Base-by-base conservation (phyloP, 1,140 invertebrate genomes). In the Oreohelix idahoensis region DNA sequence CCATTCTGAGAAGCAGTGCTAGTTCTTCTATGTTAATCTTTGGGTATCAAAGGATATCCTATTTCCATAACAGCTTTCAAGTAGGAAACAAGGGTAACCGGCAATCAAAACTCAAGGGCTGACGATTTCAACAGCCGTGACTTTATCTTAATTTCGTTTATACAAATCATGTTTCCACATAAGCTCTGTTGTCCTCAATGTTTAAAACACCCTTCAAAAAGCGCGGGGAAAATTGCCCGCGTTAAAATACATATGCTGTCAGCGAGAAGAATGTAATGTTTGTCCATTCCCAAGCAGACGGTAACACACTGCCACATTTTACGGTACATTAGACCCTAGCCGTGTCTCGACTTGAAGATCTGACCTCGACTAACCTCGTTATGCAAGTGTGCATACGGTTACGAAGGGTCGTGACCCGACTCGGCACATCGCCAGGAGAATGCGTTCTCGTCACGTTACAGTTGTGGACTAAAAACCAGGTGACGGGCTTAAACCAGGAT, bases 361-460 rank as follows among this genome's bases (percentile, higher is more conserved):
- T 66, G 17, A 66, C 63, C 63, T 66, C 17, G 8, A 32, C 63
- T 32, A n/a, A 29, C 63, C 63, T 66, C 63, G 63, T 66, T 66
- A 66, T 66, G 63, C 63, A 66, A 66, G 63, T 32, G 63, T 66
- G 63, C 63, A 66, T 32, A 66, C 63, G 63, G 63, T 32, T 66
- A n/a, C 63, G 8, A 32, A 32, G 29, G 63, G 63, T 66, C n/a
- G 29, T 66, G 63, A 66, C 29, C 63, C 63, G 11, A 11, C 8
- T 66, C n/a, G 63, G 8, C 29, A 0, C 20, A 29, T 11, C 51
- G 51, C 23, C 51, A 23, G 51, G 26, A 58, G 51, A 15, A 58
- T 20, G 51, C 26, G 8, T 10, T 58, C 51, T n/a, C n/a, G n/a
- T n/a, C n/a, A n/a, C n/a, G n/a, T n/a, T n/a, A n/a, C n/a, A n/a